Evolutionary conservation across 2,888 invertebrate species (phyloP).

Genomic region (Tipula helvola): DNA sequence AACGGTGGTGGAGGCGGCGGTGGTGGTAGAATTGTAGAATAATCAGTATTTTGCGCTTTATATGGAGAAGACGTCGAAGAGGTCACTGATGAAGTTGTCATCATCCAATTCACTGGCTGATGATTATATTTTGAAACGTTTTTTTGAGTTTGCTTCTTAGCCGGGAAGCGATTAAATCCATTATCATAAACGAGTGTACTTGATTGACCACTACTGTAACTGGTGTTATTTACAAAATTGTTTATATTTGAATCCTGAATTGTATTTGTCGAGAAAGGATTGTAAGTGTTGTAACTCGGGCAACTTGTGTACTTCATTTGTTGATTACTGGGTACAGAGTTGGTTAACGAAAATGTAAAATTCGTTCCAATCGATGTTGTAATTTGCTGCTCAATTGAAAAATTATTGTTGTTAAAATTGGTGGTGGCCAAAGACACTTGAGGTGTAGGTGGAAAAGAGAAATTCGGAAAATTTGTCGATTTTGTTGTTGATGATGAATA

Average conservation of each 20-base stretch:
- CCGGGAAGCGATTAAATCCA: background rate
- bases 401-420: background rate
- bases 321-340: constrained; percentile 13
- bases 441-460: background rate
- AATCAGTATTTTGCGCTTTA: background rate
- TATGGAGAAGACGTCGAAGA: background rate
- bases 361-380: constrained; percentile 9
- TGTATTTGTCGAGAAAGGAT: constrained; percentile 5
- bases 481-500: background rate
- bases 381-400: background rate
- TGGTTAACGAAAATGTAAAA: constrained; percentile 18
- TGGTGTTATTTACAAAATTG: background rate
- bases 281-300: background rate
- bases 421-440: background rate
- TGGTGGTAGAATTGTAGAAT: constrained; percentile 7
- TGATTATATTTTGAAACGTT: background rate
- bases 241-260: background rate
- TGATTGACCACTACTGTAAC: background rate
- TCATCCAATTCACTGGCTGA: constrained; percentile 7
- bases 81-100: background rate
- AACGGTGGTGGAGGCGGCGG: background rate
- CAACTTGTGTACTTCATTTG: constrained; percentile 9
- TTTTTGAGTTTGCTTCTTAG: background rate
- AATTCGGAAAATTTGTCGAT: background rate
- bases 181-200: background rate